Conservation (phyloP, 2,888 invertebrate species). For the Minunthozetes semirufus region DNA sequence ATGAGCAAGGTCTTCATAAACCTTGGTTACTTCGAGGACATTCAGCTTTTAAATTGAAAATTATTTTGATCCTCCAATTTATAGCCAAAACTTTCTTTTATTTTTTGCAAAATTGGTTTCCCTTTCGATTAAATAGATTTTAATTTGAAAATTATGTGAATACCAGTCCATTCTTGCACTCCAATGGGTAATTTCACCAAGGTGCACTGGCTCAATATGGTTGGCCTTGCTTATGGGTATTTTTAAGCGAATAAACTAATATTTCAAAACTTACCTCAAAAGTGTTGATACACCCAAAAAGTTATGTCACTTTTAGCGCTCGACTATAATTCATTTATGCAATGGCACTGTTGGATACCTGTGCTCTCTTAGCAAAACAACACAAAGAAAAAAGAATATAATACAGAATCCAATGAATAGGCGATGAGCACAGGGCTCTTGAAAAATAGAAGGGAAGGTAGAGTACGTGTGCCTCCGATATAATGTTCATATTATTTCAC, state of each 20-base stretch:
- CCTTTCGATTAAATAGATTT: too few relatives aligned
- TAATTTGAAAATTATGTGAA: too few relatives aligned
- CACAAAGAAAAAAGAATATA: background rate
- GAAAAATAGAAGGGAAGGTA: background rate
- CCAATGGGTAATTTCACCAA: too few relatives aligned
- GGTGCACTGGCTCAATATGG: background rate
- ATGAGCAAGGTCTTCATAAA: too few relatives aligned
- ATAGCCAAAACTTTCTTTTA: too few relatives aligned
- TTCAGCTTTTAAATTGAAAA: too few relatives aligned
- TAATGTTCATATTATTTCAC: background rate
- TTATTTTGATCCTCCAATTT: too few relatives aligned
- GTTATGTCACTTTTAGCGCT: conserved; percentile 35
- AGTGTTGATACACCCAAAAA: conserved; percentile 34
- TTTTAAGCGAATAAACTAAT: conserved; percentile 3
- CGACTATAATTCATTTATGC: conserved; percentile 32
- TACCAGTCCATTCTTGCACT: background rate
- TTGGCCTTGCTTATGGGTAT: background rate
- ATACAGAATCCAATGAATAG: background rate
- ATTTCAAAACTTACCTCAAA: background rate
- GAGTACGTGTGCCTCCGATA: background rate
- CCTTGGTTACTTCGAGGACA: too few relatives aligned
- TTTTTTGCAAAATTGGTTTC: too few relatives aligned
- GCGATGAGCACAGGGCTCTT: background rate
- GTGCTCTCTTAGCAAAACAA: background rate
- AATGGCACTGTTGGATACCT: conserved; percentile 26